phyloP scores from a whole-genome alignment of 2,113 vertebrate genomes.

The Ginglymostoma cirratum region DNA sequence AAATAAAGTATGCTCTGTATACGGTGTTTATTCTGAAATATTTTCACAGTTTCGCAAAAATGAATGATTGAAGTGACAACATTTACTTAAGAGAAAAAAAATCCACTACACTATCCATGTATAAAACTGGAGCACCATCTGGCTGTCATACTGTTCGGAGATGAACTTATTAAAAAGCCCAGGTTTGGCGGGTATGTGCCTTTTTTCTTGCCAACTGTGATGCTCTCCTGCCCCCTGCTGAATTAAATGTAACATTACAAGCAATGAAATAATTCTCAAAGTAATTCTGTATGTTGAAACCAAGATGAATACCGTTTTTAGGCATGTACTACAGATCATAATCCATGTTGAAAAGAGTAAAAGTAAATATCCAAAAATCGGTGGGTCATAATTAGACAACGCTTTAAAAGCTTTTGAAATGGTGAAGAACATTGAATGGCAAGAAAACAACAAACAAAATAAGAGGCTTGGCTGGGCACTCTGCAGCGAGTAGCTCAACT shows the following conservation, averaged over 20 bases:
- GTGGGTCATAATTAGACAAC: not conserved
- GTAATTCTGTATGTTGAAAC: not conserved
- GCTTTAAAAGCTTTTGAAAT: not conserved
- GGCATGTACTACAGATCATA: not conserved
- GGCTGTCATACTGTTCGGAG: not conserved
- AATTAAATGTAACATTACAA: slow-evolving; percentile 41
- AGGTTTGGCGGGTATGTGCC: not conserved
- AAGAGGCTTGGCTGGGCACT: not conserved
- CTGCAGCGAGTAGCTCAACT: not conserved
- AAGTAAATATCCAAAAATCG: not conserved
- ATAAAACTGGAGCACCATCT: slow-evolving; percentile 23
- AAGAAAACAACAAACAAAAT: not conserved
- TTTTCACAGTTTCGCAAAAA: not conserved
- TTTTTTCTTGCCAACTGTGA: slow-evolving; percentile 43
- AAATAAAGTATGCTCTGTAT: not conserved
- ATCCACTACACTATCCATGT: not conserved
- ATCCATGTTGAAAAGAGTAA: not conserved
- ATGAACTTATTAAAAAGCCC: not conserved
- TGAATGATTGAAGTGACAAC: not conserved
- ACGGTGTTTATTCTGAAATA: no score
- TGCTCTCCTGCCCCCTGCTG: slow-evolving; percentile 69
- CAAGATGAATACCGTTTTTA: not conserved
- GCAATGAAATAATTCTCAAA: not conserved
- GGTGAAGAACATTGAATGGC: no score
- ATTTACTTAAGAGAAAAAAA: not conserved